Base-by-base conservation (phyloP, 2,888 invertebrate genomes). In the Zaprionus bogoriensis region DNA sequence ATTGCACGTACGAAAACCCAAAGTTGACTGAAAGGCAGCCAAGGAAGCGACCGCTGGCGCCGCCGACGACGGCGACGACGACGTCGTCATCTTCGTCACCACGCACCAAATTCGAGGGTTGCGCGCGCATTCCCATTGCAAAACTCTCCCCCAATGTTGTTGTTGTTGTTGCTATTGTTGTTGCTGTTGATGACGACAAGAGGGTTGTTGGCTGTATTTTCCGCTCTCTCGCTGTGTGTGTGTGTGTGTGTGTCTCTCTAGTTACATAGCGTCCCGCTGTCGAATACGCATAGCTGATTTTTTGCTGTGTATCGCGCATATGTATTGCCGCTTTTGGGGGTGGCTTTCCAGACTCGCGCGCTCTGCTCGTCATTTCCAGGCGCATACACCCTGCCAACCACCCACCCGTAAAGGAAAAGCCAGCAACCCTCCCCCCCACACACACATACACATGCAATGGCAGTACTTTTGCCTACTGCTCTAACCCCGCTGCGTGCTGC, bases 1-100 rank as follows among this genome's bases (percentile, higher is more conserved):
- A 89, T 88, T 85, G 87, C 89, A 89, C 90, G 90, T 89, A 89
- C 89, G 90, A 89, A 89, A 87, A 90, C 89, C 89, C 88, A 90
- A 90, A 89, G 88, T 87, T 88, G 89, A 91, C 91, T 91, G 90
- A 91, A 89, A 85, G 84, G 87, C 83, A 82, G 67, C 75, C 69
- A 83, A 83, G 79, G 77, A 67, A 84, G 83, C 86, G 62, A 63
- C 54, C 58, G 73, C 51, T 45, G 59, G 52, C 67, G 66, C 27
- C 64, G 61, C 53, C 53, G 62, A 30, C n/a, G 42, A 55, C 55
- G 62, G 20, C 38, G 4, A n/a, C 39, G 9, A 10, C 10, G 54
- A 23, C 45, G 58, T 58, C 47, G 51, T 48, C 58, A 70, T 63
- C 58, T 63, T 30, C 62, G 74, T 66, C 61, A 67, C 58, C 61